These are phyloP conservation scores for Dissostichus mawsoni DNA, from an alignment of 2,113 vertebrate genomes.

Conservation along the genomic window DNA sequence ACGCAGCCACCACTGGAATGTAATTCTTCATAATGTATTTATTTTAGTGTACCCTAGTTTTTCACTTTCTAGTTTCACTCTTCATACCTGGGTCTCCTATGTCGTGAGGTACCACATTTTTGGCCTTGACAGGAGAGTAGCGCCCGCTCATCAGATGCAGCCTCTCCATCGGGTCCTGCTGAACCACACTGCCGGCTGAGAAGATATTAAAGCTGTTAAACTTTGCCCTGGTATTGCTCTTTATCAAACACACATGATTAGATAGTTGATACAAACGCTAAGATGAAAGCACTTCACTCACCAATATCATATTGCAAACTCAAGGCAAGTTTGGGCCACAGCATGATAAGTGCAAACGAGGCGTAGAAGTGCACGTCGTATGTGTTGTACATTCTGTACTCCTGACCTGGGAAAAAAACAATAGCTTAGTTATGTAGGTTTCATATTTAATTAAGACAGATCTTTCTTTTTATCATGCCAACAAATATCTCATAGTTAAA, in stretches of 20 bases:
- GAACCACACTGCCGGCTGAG: slow-evolving; percentile 92
- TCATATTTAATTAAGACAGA: not conserved
- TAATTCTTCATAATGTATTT: too few relatives aligned
- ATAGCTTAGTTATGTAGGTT: not conserved
- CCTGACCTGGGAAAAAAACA: slow-evolving; percentile 88
- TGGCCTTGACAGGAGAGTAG: slow-evolving; percentile 88
- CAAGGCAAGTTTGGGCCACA: slow-evolving; percentile 97
- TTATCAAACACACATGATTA: not conserved
- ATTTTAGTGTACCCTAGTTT: too few relatives aligned
- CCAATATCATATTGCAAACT: slow-evolving; percentile 98
- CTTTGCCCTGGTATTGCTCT: too few relatives aligned
- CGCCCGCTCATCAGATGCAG: slow-evolving; percentile 90
- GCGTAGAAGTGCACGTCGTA: slow-evolving; percentile 98
- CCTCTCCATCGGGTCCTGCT: slow-evolving; percentile 86
- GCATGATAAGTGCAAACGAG: slow-evolving; percentile 95
- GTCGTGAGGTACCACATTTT: slow-evolving; percentile 95
- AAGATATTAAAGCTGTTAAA: not conserved
- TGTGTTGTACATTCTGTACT: slow-evolving; percentile 99
- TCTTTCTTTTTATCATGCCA: not conserved
- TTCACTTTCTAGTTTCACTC: too few relatives aligned
- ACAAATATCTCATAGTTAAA: too few relatives aligned
- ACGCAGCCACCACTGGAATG: too few relatives aligned
- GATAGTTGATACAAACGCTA: not conserved
- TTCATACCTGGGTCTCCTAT: slow-evolving; percentile 93
- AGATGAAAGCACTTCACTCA: slow-evolving; percentile 73